Conservation (phyloP, 2,113 vertebrate species). For the Leptocoma aspasia region DNA sequence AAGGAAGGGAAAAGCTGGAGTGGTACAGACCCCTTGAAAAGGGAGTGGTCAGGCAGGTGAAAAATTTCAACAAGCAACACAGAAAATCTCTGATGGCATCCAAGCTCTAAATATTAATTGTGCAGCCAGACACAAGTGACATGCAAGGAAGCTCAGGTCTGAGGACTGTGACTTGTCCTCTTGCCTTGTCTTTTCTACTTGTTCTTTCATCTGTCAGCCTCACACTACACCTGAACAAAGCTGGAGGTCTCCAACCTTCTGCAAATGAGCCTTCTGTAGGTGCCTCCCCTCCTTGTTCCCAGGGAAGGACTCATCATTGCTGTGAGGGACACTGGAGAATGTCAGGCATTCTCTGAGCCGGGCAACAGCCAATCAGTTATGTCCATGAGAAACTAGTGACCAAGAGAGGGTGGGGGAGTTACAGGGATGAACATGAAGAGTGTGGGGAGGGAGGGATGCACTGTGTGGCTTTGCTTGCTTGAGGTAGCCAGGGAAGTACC, state of each 20-base stretch:
- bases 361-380: not conserved
- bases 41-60: not conserved
- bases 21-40: not conserved
- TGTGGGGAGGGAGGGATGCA: not conserved
- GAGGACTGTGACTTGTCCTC: not conserved
- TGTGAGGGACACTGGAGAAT: rapidly evolving
- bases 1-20: not conserved
- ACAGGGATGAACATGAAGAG: not conserved
- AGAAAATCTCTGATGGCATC: no score
- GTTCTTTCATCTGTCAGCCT: not conserved
- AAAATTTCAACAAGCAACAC: no score
- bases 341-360: not conserved
- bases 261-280: rapidly evolving
- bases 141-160: not conserved
- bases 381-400: not conserved
- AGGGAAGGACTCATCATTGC: not conserved
- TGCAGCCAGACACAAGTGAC: not conserved
- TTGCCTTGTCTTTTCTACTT: not conserved
- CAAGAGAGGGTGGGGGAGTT: not conserved
- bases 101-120: not conserved
- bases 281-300: not conserved
- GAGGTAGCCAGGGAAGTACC: not conserved
- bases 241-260: not conserved
- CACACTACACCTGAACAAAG: not conserved
- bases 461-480: not conserved